Evolutionary conservation across 2,888 invertebrate genomes (phyloP).

Genomic region (Leptopilina myrica): DNA sequence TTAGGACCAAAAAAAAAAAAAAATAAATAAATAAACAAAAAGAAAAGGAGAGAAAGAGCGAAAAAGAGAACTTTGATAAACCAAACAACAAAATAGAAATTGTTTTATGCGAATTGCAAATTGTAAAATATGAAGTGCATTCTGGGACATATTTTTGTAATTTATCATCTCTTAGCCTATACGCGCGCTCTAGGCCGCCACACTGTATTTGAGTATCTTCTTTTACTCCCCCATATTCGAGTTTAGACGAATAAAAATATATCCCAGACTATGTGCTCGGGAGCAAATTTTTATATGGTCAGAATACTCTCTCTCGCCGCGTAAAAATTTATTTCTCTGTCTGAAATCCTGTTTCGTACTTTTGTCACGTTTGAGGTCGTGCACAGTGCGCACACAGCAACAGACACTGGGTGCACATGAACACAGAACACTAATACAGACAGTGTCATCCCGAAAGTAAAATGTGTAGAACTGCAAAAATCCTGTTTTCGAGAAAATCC

Average conservation of each 20-base stretch:
- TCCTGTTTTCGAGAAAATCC: constrained; percentile 29
- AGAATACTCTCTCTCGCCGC: constrained; percentile 21
- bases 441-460: constrained; percentile 35
- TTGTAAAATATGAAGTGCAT: constrained; percentile 14
- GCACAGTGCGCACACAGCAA: constrained; percentile 14
- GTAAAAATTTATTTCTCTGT: constrained; percentile 39
- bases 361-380: constrained; percentile 36
- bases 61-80: not conserved
- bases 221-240: not conserved
- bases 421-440: too few species aligned
- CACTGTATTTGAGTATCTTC: constrained; percentile 5
- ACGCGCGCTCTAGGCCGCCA: not conserved
- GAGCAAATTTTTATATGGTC: constrained; percentile 36
- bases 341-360: constrained; percentile 33
- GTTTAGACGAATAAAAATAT: constrained; percentile 22
- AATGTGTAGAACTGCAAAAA: constrained; percentile 37
- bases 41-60: not conserved
- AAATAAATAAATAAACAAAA: too few species aligned
- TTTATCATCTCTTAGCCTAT: constrained; percentile 1
- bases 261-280: not conserved
- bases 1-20: not conserved
- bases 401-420: too few species aligned
- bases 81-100: constrained; percentile 5
- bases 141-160: constrained; percentile 10
- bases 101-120: constrained; percentile 12